Evolutionary conservation across 2,888 invertebrate species (phyloP), one percentile per base, ranked within the genome.

Genomic region (Desoria tigrina): DNA sequence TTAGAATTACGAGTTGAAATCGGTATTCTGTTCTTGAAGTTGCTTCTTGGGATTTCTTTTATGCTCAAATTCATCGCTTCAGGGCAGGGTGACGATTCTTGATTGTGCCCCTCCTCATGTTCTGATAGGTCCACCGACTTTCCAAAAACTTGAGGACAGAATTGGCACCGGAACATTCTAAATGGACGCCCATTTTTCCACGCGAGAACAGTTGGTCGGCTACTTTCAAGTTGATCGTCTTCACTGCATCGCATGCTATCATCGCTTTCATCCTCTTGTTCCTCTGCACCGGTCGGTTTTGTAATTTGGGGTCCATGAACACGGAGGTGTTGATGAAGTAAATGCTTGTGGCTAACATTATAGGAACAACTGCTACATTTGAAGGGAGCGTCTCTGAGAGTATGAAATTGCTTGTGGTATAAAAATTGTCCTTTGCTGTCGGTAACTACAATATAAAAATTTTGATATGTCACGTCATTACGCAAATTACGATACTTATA

Each of bases 371-470:
- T 84, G 24, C 85, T 86, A 78, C 94, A 94, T 79, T 90, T 90
- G 80, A 88, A 90, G n/a, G 87, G 87, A 0, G 88, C 87, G 51
- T 86, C 86, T 60, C 87, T 84, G 0, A 87, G 86, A 42, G 87
- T 84, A 78, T 94, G 94, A 79, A 92, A 89, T 78, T 92, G 91
- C 78, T 90, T 90, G 78, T 93, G 93, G 78, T 92, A 91, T 78
- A 89, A 85, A 80, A 87, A 91, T 79, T 92, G 92, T 27, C 90
- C 90, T 79, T 90, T 90, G 79, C 90, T 90, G 78, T 91, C 90
- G 42, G 90, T 90, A 73, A 89, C 58, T 57, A 37, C 2, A 57
- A 57, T 28, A 28, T 14, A 26, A n/a, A n/a, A 27, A 23, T 18
- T 51, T 11, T 7, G 11, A 32, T 32, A 32, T 7, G 32, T 32